Base-by-base conservation (phyloP, 2,113 vertebrate genomes). In the Mormoops blainvillei region DNA sequence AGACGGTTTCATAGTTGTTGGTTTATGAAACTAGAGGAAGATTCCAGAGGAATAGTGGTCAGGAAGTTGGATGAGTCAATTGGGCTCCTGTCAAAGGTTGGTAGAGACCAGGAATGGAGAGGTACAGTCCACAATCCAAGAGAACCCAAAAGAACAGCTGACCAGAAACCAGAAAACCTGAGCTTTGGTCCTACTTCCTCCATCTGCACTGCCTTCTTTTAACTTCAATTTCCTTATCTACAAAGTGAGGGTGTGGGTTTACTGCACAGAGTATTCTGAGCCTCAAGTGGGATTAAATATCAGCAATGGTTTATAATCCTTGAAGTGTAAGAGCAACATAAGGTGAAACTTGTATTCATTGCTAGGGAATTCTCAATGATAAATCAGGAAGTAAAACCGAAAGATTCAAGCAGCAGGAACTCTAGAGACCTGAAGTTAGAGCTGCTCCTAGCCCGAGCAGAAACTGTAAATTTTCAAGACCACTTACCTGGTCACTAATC, bases 21-120 rank as follows among this genome's bases (percentile, higher is more conserved):
- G 48, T 89, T 89, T 92, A 85, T 56, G 77, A 84, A 94, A 54
- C 12, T 3, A 63, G 3, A 38, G 28, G 58, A 58, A 87, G 48
- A 65, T 87, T 88, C 33, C 43, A 86, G 36, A 10, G 16, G 3
- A 54, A n/a, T 0, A 82, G 94, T 93, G 78, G 91, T 61, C 74
- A 94, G 43, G 71, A 95, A 84, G 89, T 80, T 61, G 45, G 61
- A 65, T 95, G 70, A 93, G 28, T 96, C 95, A 97, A 12, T 1
- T 45, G 18, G 41, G 24, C 16, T 87, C 38, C 71, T 33, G 7
- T 81, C 54, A 84, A 83, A 97, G 38, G 19, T 63, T 7, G 18
- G 5, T 50, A 88, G 0, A 84, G 86, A 33, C 61, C 89, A 91
- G 38, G 48, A 87, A 41, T 24, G 1, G 26, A 67, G 61, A 63